Percentiles rank a stretch among this genome's conserved stretches.
Conservation (phyloP, 2,888 invertebrate genomes). For the Leucania comma region DNA sequence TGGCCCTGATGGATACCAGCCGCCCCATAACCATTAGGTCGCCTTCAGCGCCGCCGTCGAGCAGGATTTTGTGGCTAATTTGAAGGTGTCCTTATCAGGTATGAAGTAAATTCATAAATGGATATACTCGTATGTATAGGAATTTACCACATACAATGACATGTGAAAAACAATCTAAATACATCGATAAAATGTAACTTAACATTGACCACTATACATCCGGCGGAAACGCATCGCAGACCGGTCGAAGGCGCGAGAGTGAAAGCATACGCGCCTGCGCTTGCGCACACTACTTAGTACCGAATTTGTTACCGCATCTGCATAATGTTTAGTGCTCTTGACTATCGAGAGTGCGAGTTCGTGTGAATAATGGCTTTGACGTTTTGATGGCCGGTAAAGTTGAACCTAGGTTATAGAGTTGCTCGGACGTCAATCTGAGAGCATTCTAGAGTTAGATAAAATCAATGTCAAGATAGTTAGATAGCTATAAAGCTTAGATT, state of each 20-base stretch:
- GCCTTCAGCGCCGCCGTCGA: too few species aligned
- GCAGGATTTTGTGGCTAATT: too few species aligned
- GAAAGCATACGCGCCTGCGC: constrained; percentile 73
- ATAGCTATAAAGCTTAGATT: not conserved
- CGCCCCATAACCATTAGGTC: too few species aligned
- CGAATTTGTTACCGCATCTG: constrained; percentile 65
- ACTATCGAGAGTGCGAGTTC: constrained; percentile 48
- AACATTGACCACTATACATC: constrained; percentile 56
- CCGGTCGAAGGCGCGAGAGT: constrained; percentile 73
- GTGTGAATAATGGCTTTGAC: constrained; percentile 44
- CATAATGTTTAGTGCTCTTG: constrained; percentile 54
- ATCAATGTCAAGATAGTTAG: constrained; percentile 6
- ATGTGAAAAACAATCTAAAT: not conserved
- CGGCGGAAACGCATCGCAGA: constrained; percentile 70
- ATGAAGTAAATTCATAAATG: too few species aligned
- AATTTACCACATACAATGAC: not conserved
- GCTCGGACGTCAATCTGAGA: not conserved
- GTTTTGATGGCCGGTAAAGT: constrained; percentile 2
- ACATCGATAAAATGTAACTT: constrained; percentile 45
- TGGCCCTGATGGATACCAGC: too few species aligned
- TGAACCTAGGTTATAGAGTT: not conserved
- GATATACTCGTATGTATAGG: too few species aligned
- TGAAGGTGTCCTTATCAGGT: too few species aligned
- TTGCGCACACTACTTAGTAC: constrained; percentile 58
- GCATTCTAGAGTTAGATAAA: not conserved